phyloP scores from a whole-genome alignment of 2,797 vertebrate genomes.

The Eupleurogrammus muticus region DNA sequence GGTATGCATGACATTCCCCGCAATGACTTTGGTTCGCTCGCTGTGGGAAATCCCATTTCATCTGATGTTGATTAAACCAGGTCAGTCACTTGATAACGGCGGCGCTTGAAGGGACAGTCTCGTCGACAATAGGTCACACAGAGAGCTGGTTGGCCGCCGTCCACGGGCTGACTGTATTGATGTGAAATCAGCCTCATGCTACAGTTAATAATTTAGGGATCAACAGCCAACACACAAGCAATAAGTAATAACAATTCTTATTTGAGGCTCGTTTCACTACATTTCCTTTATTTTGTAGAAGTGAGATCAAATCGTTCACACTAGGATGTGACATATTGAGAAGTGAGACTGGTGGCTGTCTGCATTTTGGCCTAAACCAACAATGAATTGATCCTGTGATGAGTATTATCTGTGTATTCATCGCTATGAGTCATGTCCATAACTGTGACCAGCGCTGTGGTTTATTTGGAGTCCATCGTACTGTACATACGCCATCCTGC shows the following conservation, averaged over 20 bases:
- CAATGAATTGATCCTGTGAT: neutral
- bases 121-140: constrained; percentile 48
- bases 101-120: constrained; percentile 48
- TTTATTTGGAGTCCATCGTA: too few relatives aligned
- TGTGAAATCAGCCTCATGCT: constrained; percentile 17
- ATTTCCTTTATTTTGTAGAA: neutral
- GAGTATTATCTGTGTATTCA: neutral
- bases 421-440: too few relatives aligned
- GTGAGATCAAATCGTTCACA: neutral
- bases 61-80: constrained; percentile 68
- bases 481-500: too few relatives aligned
- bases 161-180: constrained; percentile 17
- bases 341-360: neutral
- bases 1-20: constrained; percentile 44
- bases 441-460: too few relatives aligned
- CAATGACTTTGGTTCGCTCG: constrained; percentile 36
- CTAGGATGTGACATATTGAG: neutral
- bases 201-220: constrained; percentile 2
- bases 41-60: constrained; percentile 64
- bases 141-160: constrained; percentile 34
- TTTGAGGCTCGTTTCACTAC: neutral
- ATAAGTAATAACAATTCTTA: neutral
- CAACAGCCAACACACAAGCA: neutral
- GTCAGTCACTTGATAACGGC: constrained; percentile 63
- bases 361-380: neutral